Evolutionary conservation across 2,888 invertebrate genomes (phyloP).

Genomic region (Monoplex corrugatus): DNA sequence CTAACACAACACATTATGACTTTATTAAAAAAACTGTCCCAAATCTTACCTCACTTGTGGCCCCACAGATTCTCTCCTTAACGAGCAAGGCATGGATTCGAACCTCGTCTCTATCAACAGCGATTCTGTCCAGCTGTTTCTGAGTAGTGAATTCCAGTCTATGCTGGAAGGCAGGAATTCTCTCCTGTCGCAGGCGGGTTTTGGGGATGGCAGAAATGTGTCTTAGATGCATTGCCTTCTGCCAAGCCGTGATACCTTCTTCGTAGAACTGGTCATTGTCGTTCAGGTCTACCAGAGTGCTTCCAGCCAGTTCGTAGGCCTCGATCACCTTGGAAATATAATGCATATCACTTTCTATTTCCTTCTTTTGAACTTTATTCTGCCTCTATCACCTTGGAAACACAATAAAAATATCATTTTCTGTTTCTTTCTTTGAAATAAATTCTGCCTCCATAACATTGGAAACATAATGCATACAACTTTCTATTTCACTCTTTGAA

Average conservation of each 20-base stretch:
- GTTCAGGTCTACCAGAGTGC: conserved; percentile 2
- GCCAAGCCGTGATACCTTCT: conserved; percentile 85
- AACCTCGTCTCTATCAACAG: conserved; percentile 67
- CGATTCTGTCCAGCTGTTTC: conserved; percentile 64
- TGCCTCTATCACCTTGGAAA: too few species aligned
- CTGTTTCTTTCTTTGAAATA: too few species aligned
- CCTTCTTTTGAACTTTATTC: not conserved
- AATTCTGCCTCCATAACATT: too few species aligned
- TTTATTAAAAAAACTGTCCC: too few species aligned
- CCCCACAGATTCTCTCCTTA: conserved; percentile 87
- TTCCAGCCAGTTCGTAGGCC: conserved; percentile 92
- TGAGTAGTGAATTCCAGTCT: conserved; percentile 66
- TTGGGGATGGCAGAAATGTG: conserved; percentile 66
- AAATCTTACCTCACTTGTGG: not conserved
- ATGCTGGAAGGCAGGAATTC: conserved; percentile 62
- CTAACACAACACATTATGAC: too few species aligned
- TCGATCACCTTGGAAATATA: conserved; percentile 85
- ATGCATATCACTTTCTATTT: conserved; percentile 76
- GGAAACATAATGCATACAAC: too few species aligned
- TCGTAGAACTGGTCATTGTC: not conserved
- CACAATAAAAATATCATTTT: too few species aligned
- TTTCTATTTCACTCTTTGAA: too few species aligned
- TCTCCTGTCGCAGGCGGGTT: conserved; percentile 50
- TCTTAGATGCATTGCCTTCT: conserved; percentile 88
- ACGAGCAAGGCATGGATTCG: conserved; percentile 92